Evolutionary conservation across 1,140 invertebrate species (phyloP).

Genomic region (Octopus bimaculoides): DNA sequence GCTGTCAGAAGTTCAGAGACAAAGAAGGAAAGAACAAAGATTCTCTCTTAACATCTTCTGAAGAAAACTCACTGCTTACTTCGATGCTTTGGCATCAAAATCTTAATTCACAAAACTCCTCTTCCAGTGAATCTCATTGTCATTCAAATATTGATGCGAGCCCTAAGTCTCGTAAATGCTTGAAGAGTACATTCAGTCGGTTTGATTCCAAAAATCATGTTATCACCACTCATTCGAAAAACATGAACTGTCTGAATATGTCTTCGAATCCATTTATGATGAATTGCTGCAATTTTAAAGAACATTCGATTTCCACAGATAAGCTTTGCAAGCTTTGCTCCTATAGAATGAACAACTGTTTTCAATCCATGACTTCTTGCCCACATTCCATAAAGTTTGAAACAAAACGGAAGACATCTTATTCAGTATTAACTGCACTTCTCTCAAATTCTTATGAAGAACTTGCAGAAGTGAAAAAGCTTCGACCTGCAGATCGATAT

Average conservation of each 20-base stretch:
- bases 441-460: background rate
- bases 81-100: background rate
- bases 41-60: no score
- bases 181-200: background rate
- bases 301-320: background rate
- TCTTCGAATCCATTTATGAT: background rate
- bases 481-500: background rate
- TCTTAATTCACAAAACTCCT: background rate
- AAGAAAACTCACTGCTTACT: background rate
- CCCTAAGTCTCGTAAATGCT: background rate
- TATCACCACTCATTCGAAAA: background rate
- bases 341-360: background rate
- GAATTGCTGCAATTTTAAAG: background rate
- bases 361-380: background rate
- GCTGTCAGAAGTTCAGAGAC: no score
- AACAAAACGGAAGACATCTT: background rate
- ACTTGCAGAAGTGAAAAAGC: background rate
- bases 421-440: background rate
- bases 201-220: background rate
- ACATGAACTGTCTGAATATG: background rate
- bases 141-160: background rate
- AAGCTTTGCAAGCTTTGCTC: background rate
- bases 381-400: background rate
- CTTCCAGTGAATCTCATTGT: background rate
- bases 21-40: no score